Conservation (phyloP, 2,888 invertebrate genomes). For the Tortrix viridana region DNA sequence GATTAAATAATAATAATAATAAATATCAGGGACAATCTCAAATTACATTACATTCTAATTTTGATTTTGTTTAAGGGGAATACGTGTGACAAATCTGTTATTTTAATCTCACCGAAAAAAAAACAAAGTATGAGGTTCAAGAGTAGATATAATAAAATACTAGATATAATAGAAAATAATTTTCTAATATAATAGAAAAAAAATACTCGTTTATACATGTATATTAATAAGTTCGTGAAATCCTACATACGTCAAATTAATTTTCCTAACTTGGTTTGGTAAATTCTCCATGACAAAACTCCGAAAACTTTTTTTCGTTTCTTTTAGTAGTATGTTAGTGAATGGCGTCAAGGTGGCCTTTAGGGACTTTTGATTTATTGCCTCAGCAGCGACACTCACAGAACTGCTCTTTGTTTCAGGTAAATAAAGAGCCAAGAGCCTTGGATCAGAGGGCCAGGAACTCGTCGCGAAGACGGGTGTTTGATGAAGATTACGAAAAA, state of each 20-base stretch:
- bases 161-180: too few species aligned
- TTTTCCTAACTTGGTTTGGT: neutral
- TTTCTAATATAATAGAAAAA: too few species aligned
- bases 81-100: too few species aligned
- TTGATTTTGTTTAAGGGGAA: too few species aligned
- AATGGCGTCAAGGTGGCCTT: constrained; percentile 13
- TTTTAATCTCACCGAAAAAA: too few species aligned
- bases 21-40: too few species aligned
- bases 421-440: constrained; percentile 18
- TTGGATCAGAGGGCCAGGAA: neutral
- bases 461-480: neutral
- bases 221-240: too few species aligned
- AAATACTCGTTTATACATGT: too few species aligned
- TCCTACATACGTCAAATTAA: neutral
- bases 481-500: neutral
- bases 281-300: neutral
- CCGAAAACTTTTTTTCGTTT: neutral
- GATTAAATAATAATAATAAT: too few species aligned
- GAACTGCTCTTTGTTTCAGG: constrained; percentile 33
- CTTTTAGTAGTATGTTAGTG: neutral
- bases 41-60: too few species aligned
- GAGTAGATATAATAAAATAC: too few species aligned
- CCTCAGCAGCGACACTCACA: neutral
- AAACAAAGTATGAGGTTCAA: too few species aligned
- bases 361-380: constrained; percentile 29